Conservation (phyloP, 1,140 invertebrate genomes). For the Drosophila jambulina region DNA sequence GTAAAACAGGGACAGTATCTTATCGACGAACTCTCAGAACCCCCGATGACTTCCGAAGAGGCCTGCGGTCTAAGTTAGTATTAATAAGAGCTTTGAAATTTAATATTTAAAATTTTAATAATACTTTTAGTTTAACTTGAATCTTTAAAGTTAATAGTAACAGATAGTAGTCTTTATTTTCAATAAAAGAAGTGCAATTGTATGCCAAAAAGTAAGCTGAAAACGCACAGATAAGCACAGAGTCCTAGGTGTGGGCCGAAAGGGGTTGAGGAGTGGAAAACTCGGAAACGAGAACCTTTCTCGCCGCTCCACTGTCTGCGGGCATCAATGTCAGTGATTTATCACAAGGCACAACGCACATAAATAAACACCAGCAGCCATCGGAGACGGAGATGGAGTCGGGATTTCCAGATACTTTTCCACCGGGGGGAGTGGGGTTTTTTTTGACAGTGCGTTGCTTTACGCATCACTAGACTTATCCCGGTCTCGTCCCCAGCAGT, state of each 20-base stretch:
- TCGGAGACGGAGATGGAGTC: slow-evolving; percentile 36
- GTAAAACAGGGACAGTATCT: too few species aligned
- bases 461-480: slow-evolving; percentile 79
- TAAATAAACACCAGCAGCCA: slow-evolving; percentile 74
- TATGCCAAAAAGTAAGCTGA: neutral
- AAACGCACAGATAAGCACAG: neutral
- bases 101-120: too few species aligned
- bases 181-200: neutral
- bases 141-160: neutral
- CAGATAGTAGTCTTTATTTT: neutral
- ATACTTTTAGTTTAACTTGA: too few species aligned
- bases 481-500: slow-evolving; percentile 20
- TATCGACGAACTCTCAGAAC: too few species aligned
- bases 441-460: slow-evolving; percentile 77
- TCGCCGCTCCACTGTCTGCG: slow-evolving; percentile 39
- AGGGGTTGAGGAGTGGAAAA: slow-evolving; percentile 24
- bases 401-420: slow-evolving; percentile 59
- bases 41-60: too few species aligned
- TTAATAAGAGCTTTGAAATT: too few species aligned
- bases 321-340: slow-evolving; percentile 83
- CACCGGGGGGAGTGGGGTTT: slow-evolving; percentile 2
- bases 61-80: neutral
- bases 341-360: slow-evolving; percentile 75
- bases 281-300: neutral
- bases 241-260: slow-evolving; percentile 16